Base-by-base conservation (phyloP, 2,113 vertebrate species). In the Pitta sordida region DNA sequence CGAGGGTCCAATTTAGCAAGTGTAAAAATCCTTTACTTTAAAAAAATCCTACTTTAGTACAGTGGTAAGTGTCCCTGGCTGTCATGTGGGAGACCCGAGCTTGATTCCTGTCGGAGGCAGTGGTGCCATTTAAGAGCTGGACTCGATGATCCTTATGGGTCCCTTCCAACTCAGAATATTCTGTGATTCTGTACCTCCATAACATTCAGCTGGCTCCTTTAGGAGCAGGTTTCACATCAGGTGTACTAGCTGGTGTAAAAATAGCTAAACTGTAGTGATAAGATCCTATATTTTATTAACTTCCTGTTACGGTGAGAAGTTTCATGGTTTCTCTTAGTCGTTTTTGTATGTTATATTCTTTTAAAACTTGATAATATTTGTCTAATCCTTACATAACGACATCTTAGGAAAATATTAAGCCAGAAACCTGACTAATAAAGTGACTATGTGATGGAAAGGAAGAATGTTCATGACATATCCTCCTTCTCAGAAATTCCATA, bases 301-400 rank as follows among this genome's bases (percentile, higher is more conserved):
- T n/a, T 56, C 12, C 2, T 19, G 3, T 43, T 67, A 39, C 60
- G 65, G 15, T 32, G 26, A 63, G 79, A 62, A 64, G 13, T 55
- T 51, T 43, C 0, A 0, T 73, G 7, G n/a, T 41, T 62, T 51
- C 6, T 68, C 9, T 58, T 58, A 15, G 15, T 37, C 2, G 3
- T 39, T 83, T 60, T 83, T 12, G 24, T 27, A 26, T 18, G 20
- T 26, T 49, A 58, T 3, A 3, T 5, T 39, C n/a, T 70, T 63
- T 49, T 34, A 8, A 67, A 11, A 10, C 62, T 78, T 64, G 13
- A 14, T 52, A 78, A 65, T 75, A 59, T 84, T 71, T 84, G 60
- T 68, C 27, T 67, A 29, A 29, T 59, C 21, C 68, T 90, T 70
- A 15, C 49, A 41, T 36, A 46, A 14, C 60, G 14, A 46, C 5